A percentile compares a stretch with the other conserved stretches of the same genome.
phyloP scores from a whole-genome alignment of 2,888 invertebrate genomes.

The Agrilus cyanescens region DNA sequence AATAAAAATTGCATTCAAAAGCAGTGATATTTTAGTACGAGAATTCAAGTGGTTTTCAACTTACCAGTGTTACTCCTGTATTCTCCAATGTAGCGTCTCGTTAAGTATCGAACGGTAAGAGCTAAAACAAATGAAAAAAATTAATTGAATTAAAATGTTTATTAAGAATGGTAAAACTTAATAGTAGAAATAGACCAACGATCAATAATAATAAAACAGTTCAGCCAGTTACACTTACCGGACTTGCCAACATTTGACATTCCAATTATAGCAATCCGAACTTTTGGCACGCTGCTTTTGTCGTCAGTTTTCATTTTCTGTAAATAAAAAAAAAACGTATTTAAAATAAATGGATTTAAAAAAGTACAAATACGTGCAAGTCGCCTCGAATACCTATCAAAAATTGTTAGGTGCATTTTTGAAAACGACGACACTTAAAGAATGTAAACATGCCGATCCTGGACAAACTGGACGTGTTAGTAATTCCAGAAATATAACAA shows the following conservation, averaged over 20 bases:
- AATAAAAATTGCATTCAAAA: no score
- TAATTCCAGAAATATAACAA: no score
- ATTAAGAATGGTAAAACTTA: not conserved
- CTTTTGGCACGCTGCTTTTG: constrained; percentile 53
- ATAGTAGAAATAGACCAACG: no score
- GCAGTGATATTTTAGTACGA: no score
- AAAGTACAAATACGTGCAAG: constrained; percentile 6
- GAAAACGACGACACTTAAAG: no score
- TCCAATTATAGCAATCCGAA: constrained; percentile 64
- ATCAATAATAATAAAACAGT: no score
- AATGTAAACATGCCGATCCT: no score
- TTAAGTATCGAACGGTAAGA: constrained; percentile 64
- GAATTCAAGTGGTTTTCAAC: constrained; percentile 16
- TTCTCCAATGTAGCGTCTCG: constrained; percentile 67
- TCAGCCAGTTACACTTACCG: constrained; percentile 39
- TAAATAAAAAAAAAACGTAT: constrained; percentile 12
- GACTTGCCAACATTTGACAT: constrained; percentile 71
- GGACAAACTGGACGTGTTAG: no score
- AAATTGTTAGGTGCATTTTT: no score
- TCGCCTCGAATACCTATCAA: not conserved
- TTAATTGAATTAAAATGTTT: not conserved
- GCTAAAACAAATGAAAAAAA: constrained; percentile 46
- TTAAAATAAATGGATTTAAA: constrained; percentile 7
- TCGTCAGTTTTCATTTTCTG: constrained; percentile 48
- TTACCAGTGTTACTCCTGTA: constrained; percentile 70